A percentile compares a stretch with the other conserved stretches of the same genome.
Conservation (phyloP, 1,140 invertebrate genomes). For the Parasteatoda tepidariorum region DNA sequence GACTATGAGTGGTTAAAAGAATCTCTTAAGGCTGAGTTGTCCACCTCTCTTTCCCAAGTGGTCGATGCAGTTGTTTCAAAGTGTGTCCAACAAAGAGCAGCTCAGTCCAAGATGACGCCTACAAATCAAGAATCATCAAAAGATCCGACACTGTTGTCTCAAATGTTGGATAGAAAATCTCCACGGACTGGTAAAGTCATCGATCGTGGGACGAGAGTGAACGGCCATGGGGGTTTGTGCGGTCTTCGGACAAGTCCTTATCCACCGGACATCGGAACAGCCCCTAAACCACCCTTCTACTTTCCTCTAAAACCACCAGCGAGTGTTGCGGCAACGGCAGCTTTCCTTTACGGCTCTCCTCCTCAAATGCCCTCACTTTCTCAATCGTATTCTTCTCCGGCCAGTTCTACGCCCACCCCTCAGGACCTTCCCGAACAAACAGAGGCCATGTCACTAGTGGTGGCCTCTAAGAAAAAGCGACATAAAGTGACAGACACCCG, state of each 20-base stretch:
- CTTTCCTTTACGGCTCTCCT: constrained; percentile 66
- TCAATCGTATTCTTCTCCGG: constrained; percentile 7
- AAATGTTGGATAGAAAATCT: constrained; percentile 84
- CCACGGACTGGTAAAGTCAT: constrained; percentile 81
- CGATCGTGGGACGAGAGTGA: constrained; percentile 73
- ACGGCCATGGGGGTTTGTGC: constrained; percentile 59
- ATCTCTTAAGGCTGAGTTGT: constrained; percentile 89
- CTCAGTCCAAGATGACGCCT: constrained; percentile 58
- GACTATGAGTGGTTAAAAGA: constrained; percentile 89
- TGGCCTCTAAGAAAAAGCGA: constrained; percentile 93
- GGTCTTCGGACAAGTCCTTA: constrained; percentile 45
- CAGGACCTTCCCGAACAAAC: constrained; percentile 81
- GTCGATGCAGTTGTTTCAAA: constrained; percentile 88
- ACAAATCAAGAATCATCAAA: constrained; percentile 19
- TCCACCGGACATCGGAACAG: constrained; percentile 18
- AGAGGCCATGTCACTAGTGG: constrained; percentile 90
- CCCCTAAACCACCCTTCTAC: constrained; percentile 44
- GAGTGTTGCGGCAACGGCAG: constrained; percentile 70
- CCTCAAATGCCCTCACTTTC: constrained; percentile 40
- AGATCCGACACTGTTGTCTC: constrained; percentile 69
- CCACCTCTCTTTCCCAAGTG: constrained; percentile 82
- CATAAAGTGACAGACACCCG: constrained; percentile 97
- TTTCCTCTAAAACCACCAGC: constrained; percentile 43
- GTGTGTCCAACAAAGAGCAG: constrained; percentile 75
- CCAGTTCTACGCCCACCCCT: constrained; percentile 13